phyloP scores from a whole-genome alignment of 2,113 vertebrate genomes.

The Poicephalus meyeri region DNA sequence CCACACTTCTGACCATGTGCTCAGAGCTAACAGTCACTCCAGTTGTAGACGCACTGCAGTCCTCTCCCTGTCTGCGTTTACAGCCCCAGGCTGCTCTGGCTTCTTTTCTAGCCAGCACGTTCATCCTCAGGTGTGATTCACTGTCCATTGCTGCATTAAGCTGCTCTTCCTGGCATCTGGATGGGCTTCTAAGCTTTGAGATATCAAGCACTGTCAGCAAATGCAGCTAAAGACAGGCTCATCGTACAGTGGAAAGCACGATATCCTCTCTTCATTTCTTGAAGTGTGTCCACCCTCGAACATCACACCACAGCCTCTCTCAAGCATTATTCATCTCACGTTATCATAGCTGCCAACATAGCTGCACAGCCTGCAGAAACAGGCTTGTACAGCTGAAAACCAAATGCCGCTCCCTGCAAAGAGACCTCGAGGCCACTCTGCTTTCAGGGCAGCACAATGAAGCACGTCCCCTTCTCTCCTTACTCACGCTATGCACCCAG shows the following conservation, averaged over 20 bases:
- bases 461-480: background rate
- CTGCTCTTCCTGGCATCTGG: background rate
- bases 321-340: conserved; percentile 25
- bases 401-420: background rate
- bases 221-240: conserved; percentile 12
- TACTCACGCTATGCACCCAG: background rate
- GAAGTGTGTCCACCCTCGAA: conserved; percentile 55
- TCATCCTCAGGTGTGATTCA: background rate
- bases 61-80: background rate
- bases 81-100: background rate
- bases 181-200: background rate
- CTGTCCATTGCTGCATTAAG: background rate
- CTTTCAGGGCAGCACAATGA: background rate
- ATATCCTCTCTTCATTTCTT: conserved; percentile 15
- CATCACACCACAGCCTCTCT: conserved; percentile 50
- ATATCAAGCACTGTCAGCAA: background rate
- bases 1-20: background rate
- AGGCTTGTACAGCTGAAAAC: background rate
- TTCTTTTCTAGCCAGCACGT: background rate
- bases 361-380: conserved; percentile 15
- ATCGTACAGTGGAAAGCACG: background rate
- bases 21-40: background rate
- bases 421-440: background rate
- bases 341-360: conserved; percentile 55
- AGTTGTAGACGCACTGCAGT: background rate